Percentiles rank a stretch among this genome's conserved stretches.
Evolutionary conservation across 1,140 invertebrate genomes (phyloP).

Genomic region (Vanessa atalanta): DNA sequence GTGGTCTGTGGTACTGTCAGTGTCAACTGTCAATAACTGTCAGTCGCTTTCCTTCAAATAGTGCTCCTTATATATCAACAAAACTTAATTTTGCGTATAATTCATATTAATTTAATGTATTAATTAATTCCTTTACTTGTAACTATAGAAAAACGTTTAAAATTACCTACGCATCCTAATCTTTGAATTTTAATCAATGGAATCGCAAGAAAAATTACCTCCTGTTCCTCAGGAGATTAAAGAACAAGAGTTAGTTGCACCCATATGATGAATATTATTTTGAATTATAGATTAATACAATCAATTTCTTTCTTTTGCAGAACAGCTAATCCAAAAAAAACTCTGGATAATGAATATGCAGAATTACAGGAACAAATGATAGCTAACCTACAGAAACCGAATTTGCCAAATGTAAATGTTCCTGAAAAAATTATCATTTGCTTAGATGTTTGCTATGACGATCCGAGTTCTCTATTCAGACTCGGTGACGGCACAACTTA

Average conservation of each 20-base stretch:
- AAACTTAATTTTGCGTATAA: too few relatives aligned
- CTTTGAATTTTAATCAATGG: not conserved
- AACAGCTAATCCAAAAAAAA: conserved; percentile 25
- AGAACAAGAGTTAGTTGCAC: conserved; percentile 14
- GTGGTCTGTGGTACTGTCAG: too few relatives aligned
- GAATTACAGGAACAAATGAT: conserved; percentile 63
- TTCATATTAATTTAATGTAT: too few relatives aligned
- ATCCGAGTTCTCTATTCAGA: conserved; percentile 80
- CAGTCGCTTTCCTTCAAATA: too few relatives aligned
- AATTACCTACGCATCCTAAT: not conserved
- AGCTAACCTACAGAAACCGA: conserved; percentile 67
- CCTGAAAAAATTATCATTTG: conserved; percentile 85
- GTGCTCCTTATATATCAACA: too few relatives aligned
- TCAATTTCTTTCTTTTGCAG: conserved; percentile 37
- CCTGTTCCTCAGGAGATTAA: conserved; percentile 7
- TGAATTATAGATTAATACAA: not conserved
- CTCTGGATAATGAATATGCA: conserved; percentile 46
- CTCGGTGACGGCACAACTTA: conserved; percentile 82
- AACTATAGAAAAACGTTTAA: not conserved
- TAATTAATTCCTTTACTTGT: not conserved
- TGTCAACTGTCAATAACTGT: too few relatives aligned
- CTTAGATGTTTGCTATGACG: conserved; percentile 84
- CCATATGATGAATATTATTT: not conserved
- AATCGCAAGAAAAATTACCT: not conserved
- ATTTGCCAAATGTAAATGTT: conserved; percentile 81